phyloP scores from a whole-genome alignment of 2,797 vertebrate species.

The Dallia pectoralis region DNA sequence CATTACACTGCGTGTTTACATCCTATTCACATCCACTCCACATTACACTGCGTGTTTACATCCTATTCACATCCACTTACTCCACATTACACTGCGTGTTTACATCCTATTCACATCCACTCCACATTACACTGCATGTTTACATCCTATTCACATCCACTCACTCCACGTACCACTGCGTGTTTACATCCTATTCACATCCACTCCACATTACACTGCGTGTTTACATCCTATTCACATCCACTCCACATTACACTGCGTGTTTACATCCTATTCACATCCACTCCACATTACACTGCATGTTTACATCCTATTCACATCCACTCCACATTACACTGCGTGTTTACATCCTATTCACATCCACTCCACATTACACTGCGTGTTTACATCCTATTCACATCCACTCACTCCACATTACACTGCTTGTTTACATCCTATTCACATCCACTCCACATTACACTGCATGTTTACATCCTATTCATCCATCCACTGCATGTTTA shows the following conservation, averaged over 20 bases:
- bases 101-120: too few species aligned
- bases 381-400: not conserved
- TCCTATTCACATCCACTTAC: too few species aligned
- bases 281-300: too few species aligned
- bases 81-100: not conserved
- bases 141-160: too few species aligned
- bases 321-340: not conserved
- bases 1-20: not conserved
- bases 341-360: too few species aligned
- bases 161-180: not conserved
- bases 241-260: not conserved
- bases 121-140: not conserved
- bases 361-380: too few species aligned
- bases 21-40: too few species aligned
- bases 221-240: not conserved
- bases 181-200: too few species aligned
- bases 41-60: not conserved
- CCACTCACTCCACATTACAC: not conserved
- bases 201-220: too few species aligned
- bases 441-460: too few species aligned
- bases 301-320: not conserved
- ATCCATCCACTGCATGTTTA: constrained; percentile 6
- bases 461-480: not conserved
- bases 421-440: not conserved
- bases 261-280: too few species aligned